phyloP scores from a whole-genome alignment of 2,888 invertebrate genomes.

The Mimas tiliae region DNA sequence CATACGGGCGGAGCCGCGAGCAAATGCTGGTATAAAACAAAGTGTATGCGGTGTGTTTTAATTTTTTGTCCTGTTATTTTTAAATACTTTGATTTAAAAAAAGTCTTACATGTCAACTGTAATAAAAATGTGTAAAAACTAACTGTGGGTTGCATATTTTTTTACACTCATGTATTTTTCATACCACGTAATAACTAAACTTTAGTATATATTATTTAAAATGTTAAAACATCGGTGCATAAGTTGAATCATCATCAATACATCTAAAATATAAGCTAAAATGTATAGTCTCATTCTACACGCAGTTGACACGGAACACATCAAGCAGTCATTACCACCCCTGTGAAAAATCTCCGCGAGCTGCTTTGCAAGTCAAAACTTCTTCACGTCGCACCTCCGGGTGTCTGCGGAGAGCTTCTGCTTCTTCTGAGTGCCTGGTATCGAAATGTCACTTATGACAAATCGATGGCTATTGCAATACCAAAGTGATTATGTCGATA shows the following conservation, averaged over 20 bases:
- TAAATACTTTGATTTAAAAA: too few species aligned
- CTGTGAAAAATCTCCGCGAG: constrained; percentile 75
- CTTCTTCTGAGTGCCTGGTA: background rate
- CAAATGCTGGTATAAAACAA: background rate
- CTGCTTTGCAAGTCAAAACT: constrained; percentile 84
- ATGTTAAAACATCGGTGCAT: too few species aligned
- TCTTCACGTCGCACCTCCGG: constrained; percentile 53
- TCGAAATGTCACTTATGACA: constrained; percentile 22
- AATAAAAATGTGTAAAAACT: too few species aligned
- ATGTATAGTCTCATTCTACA: constrained; percentile 50
- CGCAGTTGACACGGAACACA: constrained; percentile 56
- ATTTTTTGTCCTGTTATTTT: background rate
- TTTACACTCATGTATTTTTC: too few species aligned
- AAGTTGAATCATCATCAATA: too few species aligned
- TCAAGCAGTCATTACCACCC: constrained; percentile 82
- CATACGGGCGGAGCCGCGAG: too few species aligned
- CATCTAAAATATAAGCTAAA: constrained; percentile 23
- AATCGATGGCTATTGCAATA: constrained; percentile 32
- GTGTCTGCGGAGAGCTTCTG: constrained; percentile 16
- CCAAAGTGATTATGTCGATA: too few species aligned
- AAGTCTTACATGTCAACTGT: too few species aligned
- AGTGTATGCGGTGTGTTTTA: background rate
- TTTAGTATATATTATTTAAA: too few species aligned
- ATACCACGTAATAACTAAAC: too few species aligned
- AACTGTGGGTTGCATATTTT: too few species aligned